These are phyloP conservation scores for Muricea muricata DNA, from an alignment of 92 coral and sea anemone genomes.

Conservation along the genomic window DNA sequence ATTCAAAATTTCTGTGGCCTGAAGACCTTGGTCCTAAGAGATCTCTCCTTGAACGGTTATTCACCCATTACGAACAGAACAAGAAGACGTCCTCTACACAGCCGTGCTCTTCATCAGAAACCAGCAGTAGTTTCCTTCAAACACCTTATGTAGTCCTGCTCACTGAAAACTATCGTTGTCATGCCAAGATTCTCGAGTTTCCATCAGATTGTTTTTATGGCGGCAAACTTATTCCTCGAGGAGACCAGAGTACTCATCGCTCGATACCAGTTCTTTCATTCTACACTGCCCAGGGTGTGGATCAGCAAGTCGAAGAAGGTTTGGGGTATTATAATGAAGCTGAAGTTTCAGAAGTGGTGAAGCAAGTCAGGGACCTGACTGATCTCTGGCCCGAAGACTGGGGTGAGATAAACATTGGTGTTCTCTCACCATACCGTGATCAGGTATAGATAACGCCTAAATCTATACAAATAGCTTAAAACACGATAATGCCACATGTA, in stretches of 20 bases:
- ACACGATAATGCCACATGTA: no score
- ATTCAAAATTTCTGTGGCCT: conserved; percentile 45
- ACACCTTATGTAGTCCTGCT: conserved; percentile 71
- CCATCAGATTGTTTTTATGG: conserved; percentile 84
- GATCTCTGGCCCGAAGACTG: conserved; percentile 73
- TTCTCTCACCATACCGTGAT: conserved; percentile 13
- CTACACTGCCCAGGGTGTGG: conserved; percentile 76
- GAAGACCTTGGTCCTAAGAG: conserved; percentile 66
- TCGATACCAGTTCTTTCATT: conserved; percentile 74
- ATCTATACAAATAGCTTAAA: no score
- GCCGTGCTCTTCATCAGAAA: conserved; percentile 50
- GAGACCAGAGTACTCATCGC: conserved; percentile 74
- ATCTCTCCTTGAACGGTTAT: conserved; percentile 88
- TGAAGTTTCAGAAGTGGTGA: conserved; percentile 72
- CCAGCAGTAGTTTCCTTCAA: not conserved
- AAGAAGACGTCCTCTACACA: not conserved
- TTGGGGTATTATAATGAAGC: conserved; percentile 69
- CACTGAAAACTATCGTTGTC: conserved; percentile 87
- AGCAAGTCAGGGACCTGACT: conserved; percentile 58
- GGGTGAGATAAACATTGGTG: conserved; percentile 14
- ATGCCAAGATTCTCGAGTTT: conserved; percentile 76
- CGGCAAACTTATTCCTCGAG: conserved; percentile 70
- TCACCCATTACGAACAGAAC: conserved; percentile 65
- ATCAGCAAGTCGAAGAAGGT: conserved; percentile 67
- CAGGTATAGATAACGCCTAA: no score